Base-by-base conservation (phyloP, 2,797 vertebrate species). In the Valencia hispanica region DNA sequence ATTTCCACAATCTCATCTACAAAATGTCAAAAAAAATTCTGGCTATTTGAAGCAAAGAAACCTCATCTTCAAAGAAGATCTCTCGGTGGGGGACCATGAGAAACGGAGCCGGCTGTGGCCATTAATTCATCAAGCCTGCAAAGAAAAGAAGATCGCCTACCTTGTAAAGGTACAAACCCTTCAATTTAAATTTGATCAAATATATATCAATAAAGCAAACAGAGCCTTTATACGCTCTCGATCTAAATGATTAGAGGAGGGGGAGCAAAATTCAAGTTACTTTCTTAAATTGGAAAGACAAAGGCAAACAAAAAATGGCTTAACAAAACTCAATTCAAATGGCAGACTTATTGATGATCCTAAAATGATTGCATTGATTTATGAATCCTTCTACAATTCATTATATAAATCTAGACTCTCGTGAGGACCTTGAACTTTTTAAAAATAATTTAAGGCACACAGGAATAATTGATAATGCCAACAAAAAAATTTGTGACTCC, bases 211-310 rank as follows among this genome's bases (percentile, higher is more conserved):
- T 12, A 71, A 71, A 41, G 14, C 51, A 27, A 27, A 43, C 15
- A 6, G 70, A 9, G 51, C 8, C 27, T 72, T 57, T 41, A 36
- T 57, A n/a, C 7, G 22, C 1, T 72, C 34, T 8, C 3, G 14
- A 8, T 5, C 50, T 4, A 55, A 71, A 27, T 45, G 43, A n/a
- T 27, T 45, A 17, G 41, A 69, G 48, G n/a, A 48, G n/a, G 36
- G 69, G 5, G 34, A 57, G 30, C 36, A 72, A 50, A 72, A 43
- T 12, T 72, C 25, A 17, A 57, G 70, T 5, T 72, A 57, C 6
- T 72, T 55, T 7, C 43, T 59, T 36, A 72, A 72, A 57, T 27
- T 72, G 14, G 51, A 72, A 59, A 59, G 32, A 5, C 70, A 72
- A 43, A 55, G 34, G 59, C 53, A 30, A 72, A 53, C 34, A 18